Evolutionary conservation across 2,888 invertebrate genomes (phyloP).

Genomic region (Drosophila incognita): DNA sequence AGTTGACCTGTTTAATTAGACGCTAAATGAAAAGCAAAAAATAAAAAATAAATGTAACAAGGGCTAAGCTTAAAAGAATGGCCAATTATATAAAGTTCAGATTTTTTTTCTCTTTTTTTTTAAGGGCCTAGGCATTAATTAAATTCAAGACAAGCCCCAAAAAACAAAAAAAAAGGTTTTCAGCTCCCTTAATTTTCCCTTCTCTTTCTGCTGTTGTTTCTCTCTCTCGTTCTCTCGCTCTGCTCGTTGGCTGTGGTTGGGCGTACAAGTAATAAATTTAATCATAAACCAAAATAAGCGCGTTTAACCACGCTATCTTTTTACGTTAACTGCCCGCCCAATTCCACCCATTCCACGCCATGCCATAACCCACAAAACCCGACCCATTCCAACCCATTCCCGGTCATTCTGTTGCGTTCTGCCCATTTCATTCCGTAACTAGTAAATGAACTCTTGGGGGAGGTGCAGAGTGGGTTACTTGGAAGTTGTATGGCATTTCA

Average conservation of each 20-base stretch:
- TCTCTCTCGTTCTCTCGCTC: conserved; percentile 1
- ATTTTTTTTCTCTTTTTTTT: conserved; percentile 28
- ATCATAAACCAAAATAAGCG: conserved; percentile 80
- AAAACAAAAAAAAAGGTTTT: conserved; percentile 42
- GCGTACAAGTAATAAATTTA: conserved; percentile 78
- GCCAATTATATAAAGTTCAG: conserved; percentile 73
- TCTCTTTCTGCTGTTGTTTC: conserved; percentile 11
- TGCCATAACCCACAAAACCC: neutral
- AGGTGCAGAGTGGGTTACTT: neutral
- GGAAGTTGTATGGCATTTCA: conserved; percentile 37
- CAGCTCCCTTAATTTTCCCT: conserved; percentile 35
- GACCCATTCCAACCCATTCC: conserved; percentile 6
- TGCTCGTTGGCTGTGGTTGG: conserved; percentile 61
- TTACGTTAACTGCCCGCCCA: conserved; percentile 51
- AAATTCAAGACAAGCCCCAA: conserved; percentile 64
- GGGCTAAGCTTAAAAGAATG: conserved; percentile 73
- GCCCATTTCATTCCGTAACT: conserved; percentile 28
- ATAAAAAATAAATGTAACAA: conserved; percentile 67
- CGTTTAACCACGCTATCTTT: conserved; percentile 80
- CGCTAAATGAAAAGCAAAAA: conserved; percentile 18
- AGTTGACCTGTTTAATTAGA: conserved; percentile 72
- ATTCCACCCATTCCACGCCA: conserved; percentile 15
- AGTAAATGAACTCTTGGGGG: neutral
- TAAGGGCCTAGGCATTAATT: conserved; percentile 59
- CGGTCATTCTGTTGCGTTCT: conserved; percentile 12